Evolutionary conservation across 2,113 vertebrate genomes (phyloP).

Genomic region (Oenanthe melanoleuca): DNA sequence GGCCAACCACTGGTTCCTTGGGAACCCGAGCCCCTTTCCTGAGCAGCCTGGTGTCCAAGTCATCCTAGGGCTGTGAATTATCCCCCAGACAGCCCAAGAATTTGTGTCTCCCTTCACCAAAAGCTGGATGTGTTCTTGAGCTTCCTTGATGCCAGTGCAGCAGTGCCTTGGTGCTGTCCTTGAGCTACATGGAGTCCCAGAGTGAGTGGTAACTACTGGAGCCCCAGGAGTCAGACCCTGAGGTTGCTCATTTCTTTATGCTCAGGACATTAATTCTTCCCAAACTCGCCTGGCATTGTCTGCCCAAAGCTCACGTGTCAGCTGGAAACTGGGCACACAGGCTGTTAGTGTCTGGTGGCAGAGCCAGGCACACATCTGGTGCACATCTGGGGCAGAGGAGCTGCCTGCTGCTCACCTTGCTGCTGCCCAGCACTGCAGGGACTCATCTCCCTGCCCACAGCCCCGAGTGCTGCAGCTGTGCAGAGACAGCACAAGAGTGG

Average conservation of each 20-base stretch:
- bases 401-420: neutral
- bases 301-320: neutral
- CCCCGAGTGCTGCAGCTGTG: fast-evolving
- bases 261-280: neutral
- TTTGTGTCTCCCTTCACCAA: neutral
- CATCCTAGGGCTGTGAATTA: neutral
- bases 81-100: neutral
- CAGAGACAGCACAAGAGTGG: neutral
- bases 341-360: neutral
- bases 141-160: fast-evolving
- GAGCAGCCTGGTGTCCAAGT: neutral
- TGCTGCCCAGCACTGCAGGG: neutral
- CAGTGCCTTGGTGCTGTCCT: neutral
- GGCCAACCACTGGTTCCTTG: neutral
- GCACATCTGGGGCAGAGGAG: neutral
- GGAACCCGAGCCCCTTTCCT: neutral
- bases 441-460: neutral
- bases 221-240: fast-evolving
- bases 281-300: neutral
- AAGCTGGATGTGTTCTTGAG: neutral
- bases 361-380: neutral
- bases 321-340: neutral
- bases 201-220: neutral
- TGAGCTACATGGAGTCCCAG: fast-evolving
- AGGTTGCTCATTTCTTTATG: neutral